Evolutionary conservation across 2,888 invertebrate genomes (phyloP), one percentile per base, ranked within the genome.

Genomic region (Pheosia tremula): DNA sequence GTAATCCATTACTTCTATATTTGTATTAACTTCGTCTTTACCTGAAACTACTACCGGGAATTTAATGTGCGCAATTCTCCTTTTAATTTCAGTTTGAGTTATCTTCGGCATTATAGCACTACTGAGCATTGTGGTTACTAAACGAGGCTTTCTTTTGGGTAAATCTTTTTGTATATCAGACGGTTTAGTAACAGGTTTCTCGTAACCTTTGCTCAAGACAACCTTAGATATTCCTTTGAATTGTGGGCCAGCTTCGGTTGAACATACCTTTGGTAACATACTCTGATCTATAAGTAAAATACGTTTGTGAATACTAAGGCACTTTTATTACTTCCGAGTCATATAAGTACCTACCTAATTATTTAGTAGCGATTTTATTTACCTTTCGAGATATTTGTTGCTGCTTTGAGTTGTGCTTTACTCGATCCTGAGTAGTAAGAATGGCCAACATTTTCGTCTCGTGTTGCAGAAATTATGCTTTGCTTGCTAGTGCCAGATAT

Each of bases 31-130:
- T 74, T 90, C 84, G 64, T 92, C 90, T 76, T 83, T 89, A n/a
- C 80, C 87, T 68, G 87, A 78, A 69, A 91, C 72, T 6, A 87
- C 76, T 24, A 91, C 67, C 5, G 91, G 91, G 66, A 84, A 91
- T 74, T 78, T 88, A 7, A 87, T 63, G 49, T 74, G 78, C 41
- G 81, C 78, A 8, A 91, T 64, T 61, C 79, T 82, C 62, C 83
- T 83, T 72, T 81, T 89, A 56, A 89, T 86, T 61, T 90, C 90
- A 49, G 81, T 69, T 74, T 75, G 76, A 4, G 86, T 87, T 50
- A 86, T 67, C 75, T 87, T 88, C 41, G 74, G 77, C 64, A 74
- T 65, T 54, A 67, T 60, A 13, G 64, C 62, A 36, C 68, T 64
- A 65, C 74, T 79, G 2, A 81, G 80, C 68, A 81, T 77, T 13